A percentile compares a stretch with the other conserved stretches of the same genome.
These are phyloP conservation scores for Mythimna loreyi DNA, from an alignment of 2,888 invertebrate species.

Conservation along the genomic window DNA sequence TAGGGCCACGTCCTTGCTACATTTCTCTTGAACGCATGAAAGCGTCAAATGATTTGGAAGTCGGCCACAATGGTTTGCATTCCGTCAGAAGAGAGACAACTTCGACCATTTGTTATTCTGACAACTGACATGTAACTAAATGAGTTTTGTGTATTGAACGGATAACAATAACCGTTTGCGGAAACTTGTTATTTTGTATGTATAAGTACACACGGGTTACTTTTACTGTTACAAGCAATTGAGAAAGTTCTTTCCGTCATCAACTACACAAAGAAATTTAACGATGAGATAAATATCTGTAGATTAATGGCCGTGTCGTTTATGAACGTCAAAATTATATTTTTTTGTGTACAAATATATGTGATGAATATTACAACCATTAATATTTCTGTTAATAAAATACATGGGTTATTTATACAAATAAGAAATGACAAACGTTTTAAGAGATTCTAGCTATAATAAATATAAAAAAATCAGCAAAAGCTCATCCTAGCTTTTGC, in stretches of 20 bases:
- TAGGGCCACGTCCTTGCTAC: slow-evolving; percentile 43
- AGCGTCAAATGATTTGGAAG: slow-evolving; percentile 61
- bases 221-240: slow-evolving; percentile 9
- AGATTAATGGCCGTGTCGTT: neutral
- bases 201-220: slow-evolving; percentile 9
- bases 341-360: neutral
- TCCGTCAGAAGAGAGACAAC: slow-evolving; percentile 60
- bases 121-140: slow-evolving; percentile 52
- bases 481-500: no score
- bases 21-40: slow-evolving; percentile 48
- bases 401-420: neutral
- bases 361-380: slow-evolving; percentile 13
- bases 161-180: slow-evolving; percentile 55
- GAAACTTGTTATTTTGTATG: slow-evolving; percentile 30
- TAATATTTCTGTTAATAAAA: neutral
- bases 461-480: no score
- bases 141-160: slow-evolving; percentile 48
- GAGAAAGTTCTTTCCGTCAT: slow-evolving; percentile 5
- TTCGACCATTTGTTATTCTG: slow-evolving; percentile 60
- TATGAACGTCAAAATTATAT: neutral
- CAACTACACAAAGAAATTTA: neutral
- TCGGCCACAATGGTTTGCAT: slow-evolving; percentile 50
- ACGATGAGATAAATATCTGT: neutral
- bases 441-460: slow-evolving; percentile 1
- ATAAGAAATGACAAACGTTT: neutral